Evolutionary conservation across 2,797 vertebrate species (phyloP), one percentile per base, ranked within the genome.

Genomic region (Anguilla pacifica): DNA sequence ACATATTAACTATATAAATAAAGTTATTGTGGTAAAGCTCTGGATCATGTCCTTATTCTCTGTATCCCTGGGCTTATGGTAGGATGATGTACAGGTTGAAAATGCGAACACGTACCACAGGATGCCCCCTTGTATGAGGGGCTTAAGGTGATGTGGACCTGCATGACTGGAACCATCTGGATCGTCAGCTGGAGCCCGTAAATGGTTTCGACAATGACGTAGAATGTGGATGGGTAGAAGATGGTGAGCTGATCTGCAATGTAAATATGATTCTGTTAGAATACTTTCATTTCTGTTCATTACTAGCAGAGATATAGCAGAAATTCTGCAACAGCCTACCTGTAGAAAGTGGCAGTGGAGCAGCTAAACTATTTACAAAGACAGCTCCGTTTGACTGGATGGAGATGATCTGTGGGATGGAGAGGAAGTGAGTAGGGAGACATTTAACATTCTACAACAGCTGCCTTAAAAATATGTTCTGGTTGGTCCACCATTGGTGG

Each of bases 141-240:
- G 88, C 94, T 93, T 89, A 96, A 89, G 11, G 86, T 91, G 87
- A 98, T 89, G 87, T 94, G 95, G n/a, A 97, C 87, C 92, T 98
- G 97, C 97, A 98, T 96, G 79, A 95, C 0, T 0, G 98, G 97
- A 22, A 86, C 86, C 2, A 97, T 92, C 91, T 98, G 97, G 0
- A 97, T 91, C 90, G 96, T 94, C 85, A 98, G 4, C 86, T 96
- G 94, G 64, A 97, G n/a, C 0, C 97, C 97, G 6, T 96, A 88
- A 35, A 91, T 94, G 0, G 96, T 96, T 79, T 96, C 91, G 6
- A 96, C 89, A 43, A 97, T 87, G 85, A 97, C 4, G 93, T 96
- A 98, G 94, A 97, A 97, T 1, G 96, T 92, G 0, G 97, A 96
- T 0, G 96, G 97, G 70, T 88, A 94, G 94, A 98, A 96, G 82